Evolutionary conservation across 2,888 invertebrate genomes (phyloP).

Genomic region (Orthonevra nobilis): DNA sequence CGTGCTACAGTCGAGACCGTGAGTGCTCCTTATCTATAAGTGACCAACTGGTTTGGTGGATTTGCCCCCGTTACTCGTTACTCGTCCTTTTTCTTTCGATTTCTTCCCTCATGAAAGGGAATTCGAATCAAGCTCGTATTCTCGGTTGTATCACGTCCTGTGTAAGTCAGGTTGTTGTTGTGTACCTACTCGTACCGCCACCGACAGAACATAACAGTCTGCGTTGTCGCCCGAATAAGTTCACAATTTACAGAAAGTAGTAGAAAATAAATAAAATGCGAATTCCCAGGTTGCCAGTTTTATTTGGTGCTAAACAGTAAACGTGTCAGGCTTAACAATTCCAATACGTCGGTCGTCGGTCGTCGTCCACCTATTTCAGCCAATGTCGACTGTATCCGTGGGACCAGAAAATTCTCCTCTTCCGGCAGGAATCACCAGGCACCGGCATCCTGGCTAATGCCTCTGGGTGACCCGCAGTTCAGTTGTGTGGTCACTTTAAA

Average conservation of each 20-base stretch:
- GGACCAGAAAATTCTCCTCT: background rate
- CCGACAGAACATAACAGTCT: no score
- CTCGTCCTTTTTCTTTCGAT: background rate
- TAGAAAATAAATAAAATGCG: constrained; percentile 61
- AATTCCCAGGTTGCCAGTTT: constrained; percentile 66
- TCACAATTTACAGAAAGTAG: constrained; percentile 49
- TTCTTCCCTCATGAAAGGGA: background rate
- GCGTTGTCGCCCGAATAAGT: constrained; percentile 37
- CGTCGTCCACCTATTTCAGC: constrained; percentile 47
- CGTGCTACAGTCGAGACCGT: background rate
- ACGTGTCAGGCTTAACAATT: constrained; percentile 69
- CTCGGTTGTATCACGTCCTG: constrained; percentile 49
- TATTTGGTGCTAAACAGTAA: constrained; percentile 68
- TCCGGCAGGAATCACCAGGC: background rate
- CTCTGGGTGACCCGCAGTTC: constrained; percentile 25
- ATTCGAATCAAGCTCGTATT: constrained; percentile 12
- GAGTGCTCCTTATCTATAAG: constrained; percentile 29
- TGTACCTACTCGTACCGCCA: constrained; percentile 33
- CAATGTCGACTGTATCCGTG: constrained; percentile 21
- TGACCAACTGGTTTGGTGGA: constrained; percentile 34
- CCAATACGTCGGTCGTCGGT: no score
- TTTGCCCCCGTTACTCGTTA: background rate
- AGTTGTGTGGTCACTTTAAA: constrained; percentile 50
- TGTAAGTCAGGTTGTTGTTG: constrained; percentile 50
- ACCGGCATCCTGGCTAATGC: constrained; percentile 27